phyloP scores from a whole-genome alignment of 2,888 invertebrate species.

The Leucoptera coffeella region DNA sequence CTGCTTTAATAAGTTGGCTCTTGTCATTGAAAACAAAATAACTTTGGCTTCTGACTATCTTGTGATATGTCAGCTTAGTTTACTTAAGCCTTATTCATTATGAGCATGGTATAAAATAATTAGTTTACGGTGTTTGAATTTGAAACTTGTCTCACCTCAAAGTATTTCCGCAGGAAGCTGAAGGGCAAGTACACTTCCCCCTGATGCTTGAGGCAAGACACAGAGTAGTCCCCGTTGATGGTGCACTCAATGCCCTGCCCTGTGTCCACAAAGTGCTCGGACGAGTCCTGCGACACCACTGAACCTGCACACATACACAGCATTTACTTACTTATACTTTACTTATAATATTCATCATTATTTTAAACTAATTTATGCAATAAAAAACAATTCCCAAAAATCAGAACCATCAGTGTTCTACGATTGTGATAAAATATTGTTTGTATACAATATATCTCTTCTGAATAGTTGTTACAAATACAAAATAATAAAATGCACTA shows the following conservation, averaged over 20 bases:
- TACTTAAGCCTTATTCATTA: too few species aligned
- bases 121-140: too few species aligned
- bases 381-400: too few species aligned
- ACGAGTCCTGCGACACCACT: slow-evolving; percentile 16
- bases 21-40: background rate
- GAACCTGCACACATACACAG: slow-evolving; percentile 11
- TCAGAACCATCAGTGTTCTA: too few species aligned
- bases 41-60: background rate
- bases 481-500: too few species aligned
- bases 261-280: slow-evolving; percentile 12
- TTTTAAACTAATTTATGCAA: too few species aligned
- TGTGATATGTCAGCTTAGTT: too few species aligned
- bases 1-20: background rate
- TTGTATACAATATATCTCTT: too few species aligned
- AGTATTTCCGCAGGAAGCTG: slow-evolving; percentile 87
- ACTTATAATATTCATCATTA: too few species aligned
- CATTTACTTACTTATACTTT: background rate
- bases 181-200: slow-evolving; percentile 89
- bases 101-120: too few species aligned
- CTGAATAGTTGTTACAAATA: too few species aligned
- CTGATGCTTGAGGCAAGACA: slow-evolving; percentile 73
- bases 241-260: slow-evolving; percentile 73
- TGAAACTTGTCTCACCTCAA: slow-evolving; percentile 59
- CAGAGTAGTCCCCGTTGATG: slow-evolving; percentile 81
- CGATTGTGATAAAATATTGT: too few species aligned